phyloP scores from a whole-genome alignment of 2,888 invertebrate species.

The Aplocera efformata region DNA sequence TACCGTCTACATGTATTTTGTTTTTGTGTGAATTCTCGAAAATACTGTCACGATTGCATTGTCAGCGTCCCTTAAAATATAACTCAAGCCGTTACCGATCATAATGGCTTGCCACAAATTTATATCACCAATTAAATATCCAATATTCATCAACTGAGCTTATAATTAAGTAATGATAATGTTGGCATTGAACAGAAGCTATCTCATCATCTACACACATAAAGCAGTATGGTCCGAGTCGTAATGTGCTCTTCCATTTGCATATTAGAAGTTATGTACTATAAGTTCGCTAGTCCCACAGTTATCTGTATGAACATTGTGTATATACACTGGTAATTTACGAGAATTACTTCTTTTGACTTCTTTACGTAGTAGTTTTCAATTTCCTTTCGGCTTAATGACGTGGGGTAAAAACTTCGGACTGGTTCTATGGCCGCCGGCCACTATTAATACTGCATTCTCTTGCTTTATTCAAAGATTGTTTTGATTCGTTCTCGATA shows the following conservation, averaged over 20 bases:
- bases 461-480: constrained; percentile 16
- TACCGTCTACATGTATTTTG: constrained; percentile 47
- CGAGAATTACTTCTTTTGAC: constrained; percentile 23
- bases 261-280: constrained; percentile 27
- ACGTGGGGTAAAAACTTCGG: constrained; percentile 21
- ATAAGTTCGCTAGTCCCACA: constrained; percentile 4
- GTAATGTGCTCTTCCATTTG: constrained; percentile 20
- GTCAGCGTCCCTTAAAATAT: constrained; percentile 1
- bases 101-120: too few species aligned
- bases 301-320: constrained; percentile 2
- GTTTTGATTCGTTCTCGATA: constrained; percentile 18
- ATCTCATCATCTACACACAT: constrained; percentile 25
- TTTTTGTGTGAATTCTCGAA: constrained; percentile 42
- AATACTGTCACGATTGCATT: constrained; percentile 16
- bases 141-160: constrained; percentile 12
- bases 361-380: constrained; percentile 25
- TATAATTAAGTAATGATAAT: constrained; percentile 21
- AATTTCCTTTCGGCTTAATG: constrained; percentile 25
- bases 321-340: constrained; percentile 16
- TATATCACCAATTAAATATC: too few species aligned
- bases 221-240: constrained; percentile 19
- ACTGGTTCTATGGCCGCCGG: constrained; percentile 16
- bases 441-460: constrained; percentile 16
- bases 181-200: constrained; percentile 19
- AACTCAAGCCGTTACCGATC: too few species aligned